These are phyloP conservation scores for Gadopsis marmoratus DNA, from an alignment of 2,797 vertebrate genomes.

Conservation along the genomic window DNA sequence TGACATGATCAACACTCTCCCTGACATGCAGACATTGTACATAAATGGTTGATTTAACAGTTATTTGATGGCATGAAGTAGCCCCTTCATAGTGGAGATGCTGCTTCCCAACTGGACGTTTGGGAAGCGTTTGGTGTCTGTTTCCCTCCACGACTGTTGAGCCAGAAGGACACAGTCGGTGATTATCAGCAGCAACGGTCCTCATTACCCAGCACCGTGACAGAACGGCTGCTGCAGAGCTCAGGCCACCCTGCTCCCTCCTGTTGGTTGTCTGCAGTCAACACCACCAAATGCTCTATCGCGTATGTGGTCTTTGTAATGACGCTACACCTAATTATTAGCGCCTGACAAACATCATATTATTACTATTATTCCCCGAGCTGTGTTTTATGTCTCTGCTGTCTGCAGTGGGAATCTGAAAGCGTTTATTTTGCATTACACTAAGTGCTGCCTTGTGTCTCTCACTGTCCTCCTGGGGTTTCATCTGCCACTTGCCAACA, in stretches of 20 bases:
- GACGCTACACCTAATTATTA: slow-evolving; percentile 43
- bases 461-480: slow-evolving; percentile 20
- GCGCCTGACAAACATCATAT: slow-evolving; percentile 39
- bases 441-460: slow-evolving; percentile 25
- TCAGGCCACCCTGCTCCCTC: slow-evolving; percentile 18
- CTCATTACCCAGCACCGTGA: slow-evolving; percentile 40
- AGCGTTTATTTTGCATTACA: background rate
- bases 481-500: slow-evolving; percentile 24
- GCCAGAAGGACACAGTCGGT: slow-evolving; percentile 33
- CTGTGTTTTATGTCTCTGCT: slow-evolving; percentile 20
- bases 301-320: slow-evolving; percentile 14
- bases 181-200: slow-evolving; percentile 45
- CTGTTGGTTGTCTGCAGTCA: background rate
- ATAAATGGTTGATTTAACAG: background rate
- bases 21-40: background rate
- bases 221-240: slow-evolving; percentile 23
- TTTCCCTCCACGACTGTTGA: background rate
- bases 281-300: slow-evolving; percentile 10
- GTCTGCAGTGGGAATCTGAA: slow-evolving; percentile 25
- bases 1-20: background rate
- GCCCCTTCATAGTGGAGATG: background rate
- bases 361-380: slow-evolving; percentile 15
- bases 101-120: background rate
- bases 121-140: background rate
- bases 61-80: background rate